These are phyloP conservation scores for Danaus chrysippus DNA, from an alignment of 2,888 invertebrate species.

Conservation along the genomic window DNA sequence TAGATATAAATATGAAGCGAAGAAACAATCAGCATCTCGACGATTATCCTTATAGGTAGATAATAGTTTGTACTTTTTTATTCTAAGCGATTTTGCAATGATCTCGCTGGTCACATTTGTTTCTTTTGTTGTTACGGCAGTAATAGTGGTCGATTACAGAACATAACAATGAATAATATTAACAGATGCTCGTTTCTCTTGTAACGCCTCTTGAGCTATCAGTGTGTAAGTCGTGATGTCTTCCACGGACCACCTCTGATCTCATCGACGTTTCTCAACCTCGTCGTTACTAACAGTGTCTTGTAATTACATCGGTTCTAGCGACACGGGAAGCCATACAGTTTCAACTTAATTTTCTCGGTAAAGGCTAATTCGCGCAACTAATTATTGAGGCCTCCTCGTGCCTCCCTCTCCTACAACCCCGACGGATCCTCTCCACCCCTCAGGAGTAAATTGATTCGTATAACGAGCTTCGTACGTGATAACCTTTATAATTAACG, in stretches of 20 bases:
- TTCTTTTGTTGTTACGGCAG: too few species aligned
- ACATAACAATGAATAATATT: too few species aligned
- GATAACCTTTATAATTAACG: conserved; percentile 34
- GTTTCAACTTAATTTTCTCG: conserved; percentile 68
- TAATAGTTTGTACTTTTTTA: too few species aligned
- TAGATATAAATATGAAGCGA: too few species aligned
- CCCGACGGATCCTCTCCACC: conserved; percentile 32
- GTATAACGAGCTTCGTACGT: conserved; percentile 37
- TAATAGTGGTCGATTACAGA: too few species aligned
- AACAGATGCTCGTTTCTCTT: too few species aligned
- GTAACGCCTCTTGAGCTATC: too few species aligned
- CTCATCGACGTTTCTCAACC: conserved; percentile 27
- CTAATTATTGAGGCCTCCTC: conserved; percentile 61
- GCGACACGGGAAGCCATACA: conserved; percentile 41
- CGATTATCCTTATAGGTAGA: too few species aligned
- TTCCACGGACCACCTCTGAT: conserved; percentile 21
- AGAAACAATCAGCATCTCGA: too few species aligned
- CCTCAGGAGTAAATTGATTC: conserved; percentile 42
- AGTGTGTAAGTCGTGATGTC: too few species aligned
- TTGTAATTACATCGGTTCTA: conserved; percentile 40
- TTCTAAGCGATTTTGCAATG: too few species aligned
- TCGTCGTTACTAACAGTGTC: conserved; percentile 10
- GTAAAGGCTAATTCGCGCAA: conserved; percentile 61
- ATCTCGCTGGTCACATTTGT: too few species aligned
- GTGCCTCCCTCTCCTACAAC: conserved; percentile 21